These are phyloP conservation scores for Galeopterus variegatus DNA, from an alignment of 2,113 vertebrate genomes.

Conservation along the genomic window DNA sequence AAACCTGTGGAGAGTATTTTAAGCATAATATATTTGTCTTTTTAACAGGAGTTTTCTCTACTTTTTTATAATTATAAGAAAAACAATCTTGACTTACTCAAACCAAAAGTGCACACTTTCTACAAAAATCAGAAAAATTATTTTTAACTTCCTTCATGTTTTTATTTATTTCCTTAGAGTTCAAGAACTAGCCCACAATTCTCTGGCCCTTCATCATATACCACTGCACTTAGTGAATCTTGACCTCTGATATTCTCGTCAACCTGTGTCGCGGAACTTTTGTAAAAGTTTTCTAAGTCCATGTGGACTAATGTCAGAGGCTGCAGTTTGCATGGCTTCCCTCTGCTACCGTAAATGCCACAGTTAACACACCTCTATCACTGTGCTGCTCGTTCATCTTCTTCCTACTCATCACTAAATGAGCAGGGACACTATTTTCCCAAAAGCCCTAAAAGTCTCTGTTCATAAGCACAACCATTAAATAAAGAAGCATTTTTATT, in stretches of 20 bases:
- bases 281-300: slow-evolving; percentile 22
- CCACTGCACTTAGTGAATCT: background rate
- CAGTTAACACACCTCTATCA: background rate
- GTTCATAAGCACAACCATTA: background rate
- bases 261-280: background rate
- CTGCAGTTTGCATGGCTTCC: background rate
- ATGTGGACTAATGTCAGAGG: slow-evolving; percentile 58
- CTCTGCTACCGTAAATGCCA: slow-evolving; percentile 14
- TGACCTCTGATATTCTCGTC: slow-evolving; percentile 52
- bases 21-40: background rate
- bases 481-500: background rate
- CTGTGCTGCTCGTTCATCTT: background rate
- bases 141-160: background rate
- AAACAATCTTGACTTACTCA: background rate
- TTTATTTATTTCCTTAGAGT: slow-evolving; percentile 36
- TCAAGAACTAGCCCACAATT: background rate
- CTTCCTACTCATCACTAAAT: background rate
- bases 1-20: background rate
- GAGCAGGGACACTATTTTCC: background rate
- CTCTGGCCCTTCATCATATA: background rate
- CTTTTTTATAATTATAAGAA: slow-evolving; percentile 22
- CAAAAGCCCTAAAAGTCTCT: background rate
- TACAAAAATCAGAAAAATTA: slow-evolving; percentile 19
- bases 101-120: background rate
- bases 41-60: slow-evolving; percentile 19